Evolutionary conservation across 1,140 invertebrate species (phyloP), one percentile per base, ranked within the genome.

Genomic region (Adelges cooleyi): DNA sequence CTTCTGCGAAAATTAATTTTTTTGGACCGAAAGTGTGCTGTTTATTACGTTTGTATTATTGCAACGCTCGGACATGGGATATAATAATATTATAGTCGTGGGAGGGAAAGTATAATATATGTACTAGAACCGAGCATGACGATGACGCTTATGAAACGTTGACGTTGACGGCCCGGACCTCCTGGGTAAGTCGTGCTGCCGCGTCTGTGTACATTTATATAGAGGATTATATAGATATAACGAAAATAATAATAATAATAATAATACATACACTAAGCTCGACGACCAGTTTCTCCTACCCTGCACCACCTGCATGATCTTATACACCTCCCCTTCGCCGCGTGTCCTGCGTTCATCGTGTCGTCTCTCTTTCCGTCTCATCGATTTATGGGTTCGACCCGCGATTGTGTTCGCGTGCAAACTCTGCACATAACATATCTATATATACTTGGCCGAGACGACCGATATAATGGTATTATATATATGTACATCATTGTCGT

Each of bases 91-190:
- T 38, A 25, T 40, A 42, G 42, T 23, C 27, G 20, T 17, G 18
- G 29, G 8, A 50, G 27, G 2, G 10, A 25, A 11, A 51, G 23
- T 22, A 53, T 17, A 17, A 36, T 15, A 5, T 17, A 52, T 51
- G 38, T 40, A 59, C 40, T 22, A 17, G 44, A 10, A 62, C 5
- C 15, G 51, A 17, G 22, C 40, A n/a, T 23, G 48, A 11, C 25
- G 42, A 33, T 36, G 27, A 48, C 42, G 29, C 5, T 33, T 33
- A 33, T 11, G 29, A 33, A 33, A 33, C 29, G 29, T n/a, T 48
- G 56, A 62, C 56, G 56, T 62, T 62, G 56, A 62, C 44, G 56
- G 42, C 40, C 23, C 56, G 42, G 56, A 62, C 56, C 56, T 62
- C 56, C 56, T 62, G 56, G 56, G 42, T 17, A 62, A 62, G 29